Percentiles rank a stretch among this genome's conserved stretches.
These are phyloP conservation scores for Haemorhous mexicanus DNA, from an alignment of 2,113 vertebrate species.

Conservation along the genomic window DNA sequence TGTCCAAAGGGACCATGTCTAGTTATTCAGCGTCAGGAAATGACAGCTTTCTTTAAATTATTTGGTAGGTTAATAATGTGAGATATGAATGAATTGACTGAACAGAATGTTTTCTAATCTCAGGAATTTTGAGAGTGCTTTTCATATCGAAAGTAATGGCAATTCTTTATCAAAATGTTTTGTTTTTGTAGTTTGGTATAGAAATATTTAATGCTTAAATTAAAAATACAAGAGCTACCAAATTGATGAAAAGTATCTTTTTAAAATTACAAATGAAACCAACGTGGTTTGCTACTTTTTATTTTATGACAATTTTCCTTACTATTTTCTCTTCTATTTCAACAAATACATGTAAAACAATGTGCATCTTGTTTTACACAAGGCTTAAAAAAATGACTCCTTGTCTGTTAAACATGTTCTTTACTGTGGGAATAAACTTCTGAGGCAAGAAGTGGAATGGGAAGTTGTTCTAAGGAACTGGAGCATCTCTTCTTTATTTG, in stretches of 20 bases:
- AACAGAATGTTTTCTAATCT: neutral
- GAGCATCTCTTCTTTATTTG: neutral
- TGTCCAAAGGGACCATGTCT: conserved; percentile 66
- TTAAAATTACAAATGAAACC: neutral
- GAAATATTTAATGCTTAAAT: neutral
- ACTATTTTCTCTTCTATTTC: neutral
- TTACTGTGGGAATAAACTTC: neutral
- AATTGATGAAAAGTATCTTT: neutral
- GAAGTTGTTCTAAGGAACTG: neutral
- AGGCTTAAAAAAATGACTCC: neutral
- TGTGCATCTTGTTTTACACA: neutral
- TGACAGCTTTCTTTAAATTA: conserved; percentile 90
- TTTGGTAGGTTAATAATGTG: conserved; percentile 80
- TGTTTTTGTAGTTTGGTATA: neutral
- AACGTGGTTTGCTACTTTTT: neutral
- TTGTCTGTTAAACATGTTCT: neutral
- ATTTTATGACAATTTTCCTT: neutral
- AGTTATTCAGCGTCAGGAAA: conserved; percentile 87
- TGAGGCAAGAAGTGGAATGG: neutral
- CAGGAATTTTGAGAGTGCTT: neutral
- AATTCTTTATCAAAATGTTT: neutral
- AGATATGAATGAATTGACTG: neutral
- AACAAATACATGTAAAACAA: neutral
- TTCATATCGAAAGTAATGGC: neutral
- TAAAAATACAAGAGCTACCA: neutral